phyloP scores from a whole-genome alignment of 2,888 invertebrate species.

The Papilio gigon region DNA sequence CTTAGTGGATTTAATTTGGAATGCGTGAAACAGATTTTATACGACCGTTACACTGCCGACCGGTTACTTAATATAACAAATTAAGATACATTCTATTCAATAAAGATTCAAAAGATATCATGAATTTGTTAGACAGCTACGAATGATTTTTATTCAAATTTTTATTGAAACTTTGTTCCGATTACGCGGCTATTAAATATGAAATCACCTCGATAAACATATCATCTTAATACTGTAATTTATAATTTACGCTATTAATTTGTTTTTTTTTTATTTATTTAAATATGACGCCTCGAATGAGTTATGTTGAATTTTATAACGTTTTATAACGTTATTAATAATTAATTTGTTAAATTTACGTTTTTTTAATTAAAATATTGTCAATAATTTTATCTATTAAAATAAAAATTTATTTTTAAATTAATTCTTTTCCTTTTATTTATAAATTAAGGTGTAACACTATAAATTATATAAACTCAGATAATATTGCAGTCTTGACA shows the following conservation, averaged over 20 bases:
- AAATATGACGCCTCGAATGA: background rate
- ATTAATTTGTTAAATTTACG: too few species aligned
- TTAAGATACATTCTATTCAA: conserved; percentile 32
- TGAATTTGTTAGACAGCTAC: background rate
- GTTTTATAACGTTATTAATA: background rate
- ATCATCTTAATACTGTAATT: background rate
- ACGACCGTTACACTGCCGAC: conserved; percentile 12
- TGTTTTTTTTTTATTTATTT: background rate
- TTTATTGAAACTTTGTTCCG: conserved; percentile 9
- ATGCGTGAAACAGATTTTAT: conserved; percentile 12
- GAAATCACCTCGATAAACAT: background rate
- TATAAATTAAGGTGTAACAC: too few species aligned
- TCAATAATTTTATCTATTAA: too few species aligned
- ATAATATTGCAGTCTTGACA: too few species aligned
- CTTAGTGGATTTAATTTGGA: conserved; percentile 3
- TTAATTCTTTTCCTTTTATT: too few species aligned
- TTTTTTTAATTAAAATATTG: too few species aligned
- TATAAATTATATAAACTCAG: too few species aligned
- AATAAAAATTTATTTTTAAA: too few species aligned
- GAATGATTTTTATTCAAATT: conserved; percentile 18
- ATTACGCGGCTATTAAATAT: background rate
- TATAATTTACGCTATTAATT: background rate
- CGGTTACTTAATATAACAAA: conserved; percentile 33
- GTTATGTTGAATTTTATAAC: background rate
- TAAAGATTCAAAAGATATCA: conserved; percentile 20